These are phyloP conservation scores for Vultur gryphus DNA, from an alignment of 2,797 vertebrate genomes.

Conservation along the genomic window DNA sequence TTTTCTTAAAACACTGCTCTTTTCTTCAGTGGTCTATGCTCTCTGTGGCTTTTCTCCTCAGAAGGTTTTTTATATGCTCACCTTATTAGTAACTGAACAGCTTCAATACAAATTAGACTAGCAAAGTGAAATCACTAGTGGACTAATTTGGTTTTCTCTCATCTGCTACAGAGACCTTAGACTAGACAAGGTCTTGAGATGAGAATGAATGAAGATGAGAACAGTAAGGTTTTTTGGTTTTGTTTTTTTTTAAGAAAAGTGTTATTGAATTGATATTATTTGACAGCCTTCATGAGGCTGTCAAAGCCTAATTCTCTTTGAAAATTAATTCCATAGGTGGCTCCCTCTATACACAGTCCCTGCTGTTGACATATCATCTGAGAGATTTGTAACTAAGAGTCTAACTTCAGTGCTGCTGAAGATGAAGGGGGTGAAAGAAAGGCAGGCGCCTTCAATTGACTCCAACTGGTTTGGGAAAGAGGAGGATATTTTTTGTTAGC, in stretches of 20 bases:
- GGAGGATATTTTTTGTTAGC: not conserved
- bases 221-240: not conserved
- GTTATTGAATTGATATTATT: not conserved
- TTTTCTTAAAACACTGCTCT: not conserved
- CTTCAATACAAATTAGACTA: not conserved
- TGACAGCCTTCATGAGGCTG: not conserved
- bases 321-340: not conserved
- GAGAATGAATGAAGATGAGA: not conserved
- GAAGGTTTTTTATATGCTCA: not conserved
- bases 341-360: not conserved
- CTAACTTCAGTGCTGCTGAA: not conserved
- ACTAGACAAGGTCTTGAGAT: not conserved
- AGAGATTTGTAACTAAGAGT: not conserved
- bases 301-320: not conserved
- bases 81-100: not conserved
- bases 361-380: rapidly evolving
- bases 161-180: not conserved
- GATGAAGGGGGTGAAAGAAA: not conserved
- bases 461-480: not conserved
- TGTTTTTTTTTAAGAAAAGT: not conserved
- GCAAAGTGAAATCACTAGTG: not conserved
- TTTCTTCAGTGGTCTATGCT: not conserved
- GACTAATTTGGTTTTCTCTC: not conserved
- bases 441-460: not conserved
- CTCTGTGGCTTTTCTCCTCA: not conserved